Conservation (phyloP, 2,888 invertebrate genomes). For the Lasioglossum morio region DNA sequence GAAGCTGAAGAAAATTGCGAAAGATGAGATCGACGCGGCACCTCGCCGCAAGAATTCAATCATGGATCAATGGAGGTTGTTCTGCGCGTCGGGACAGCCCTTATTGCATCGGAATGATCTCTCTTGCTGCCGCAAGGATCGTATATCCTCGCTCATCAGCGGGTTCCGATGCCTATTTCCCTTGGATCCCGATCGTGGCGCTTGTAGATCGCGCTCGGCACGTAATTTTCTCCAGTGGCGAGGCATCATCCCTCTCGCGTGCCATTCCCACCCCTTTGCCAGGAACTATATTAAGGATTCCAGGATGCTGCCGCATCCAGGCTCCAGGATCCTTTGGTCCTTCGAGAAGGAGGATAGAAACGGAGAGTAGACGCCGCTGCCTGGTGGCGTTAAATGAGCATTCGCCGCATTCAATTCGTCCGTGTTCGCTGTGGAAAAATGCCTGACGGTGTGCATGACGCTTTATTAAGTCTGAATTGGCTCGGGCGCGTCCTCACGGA, state of each 20-base stretch:
- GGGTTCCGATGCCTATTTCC: constrained; percentile 55
- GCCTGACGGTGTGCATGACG: constrained; percentile 78
- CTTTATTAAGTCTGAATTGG: constrained; percentile 83
- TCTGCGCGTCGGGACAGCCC: neutral
- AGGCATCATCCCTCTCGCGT: constrained; percentile 62
- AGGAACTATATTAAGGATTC: constrained; percentile 82
- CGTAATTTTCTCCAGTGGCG: constrained; percentile 67
- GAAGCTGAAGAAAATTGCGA: neutral
- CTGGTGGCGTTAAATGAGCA: constrained; percentile 79
- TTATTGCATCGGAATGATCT: constrained; percentile 18
- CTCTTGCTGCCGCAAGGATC: neutral
- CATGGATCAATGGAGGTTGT: constrained; percentile 21
- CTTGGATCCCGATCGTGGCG: neutral
- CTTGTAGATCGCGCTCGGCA: constrained; percentile 32
- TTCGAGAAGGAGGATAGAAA: neutral
- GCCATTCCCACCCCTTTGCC: constrained; percentile 68
- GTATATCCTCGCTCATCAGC: neutral
- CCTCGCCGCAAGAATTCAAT: neutral
- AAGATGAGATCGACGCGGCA: neutral
- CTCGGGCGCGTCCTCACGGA: constrained; percentile 60
- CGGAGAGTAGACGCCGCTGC: neutral
- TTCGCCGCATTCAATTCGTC: constrained; percentile 69
- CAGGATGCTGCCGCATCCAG: constrained; percentile 66
- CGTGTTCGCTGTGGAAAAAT: constrained; percentile 55
- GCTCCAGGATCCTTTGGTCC: constrained; percentile 13